phyloP scores from a whole-genome alignment of 2,113 vertebrate species.

The Serinus canaria region DNA sequence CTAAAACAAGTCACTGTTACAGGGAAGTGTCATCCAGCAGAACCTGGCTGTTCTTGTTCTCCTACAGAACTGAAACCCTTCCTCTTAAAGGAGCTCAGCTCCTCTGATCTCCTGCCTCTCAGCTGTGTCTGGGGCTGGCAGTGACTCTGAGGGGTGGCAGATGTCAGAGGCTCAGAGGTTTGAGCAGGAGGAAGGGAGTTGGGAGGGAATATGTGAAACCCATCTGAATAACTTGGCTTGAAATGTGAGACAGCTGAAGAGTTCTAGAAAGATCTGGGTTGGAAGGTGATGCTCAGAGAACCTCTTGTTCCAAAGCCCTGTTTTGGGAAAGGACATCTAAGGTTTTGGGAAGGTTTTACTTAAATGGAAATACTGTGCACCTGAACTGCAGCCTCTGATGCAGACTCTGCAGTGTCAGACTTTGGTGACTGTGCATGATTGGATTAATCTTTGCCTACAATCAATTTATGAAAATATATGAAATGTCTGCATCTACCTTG shows the following conservation, averaged over 20 bases:
- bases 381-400: background rate
- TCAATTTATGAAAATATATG: background rate
- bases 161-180: background rate
- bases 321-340: background rate
- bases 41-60: background rate
- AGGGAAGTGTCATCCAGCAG: background rate
- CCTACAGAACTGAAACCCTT: background rate
- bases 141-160: background rate
- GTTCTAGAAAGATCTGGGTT: background rate
- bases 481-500: background rate
- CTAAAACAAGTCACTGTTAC: background rate
- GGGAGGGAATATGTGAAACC: background rate
- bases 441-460: background rate
- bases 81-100: background rate
- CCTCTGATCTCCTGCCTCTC: background rate
- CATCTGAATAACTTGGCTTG: background rate
- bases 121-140: background rate
- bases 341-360: slow-evolving; percentile 9
- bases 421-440: background rate
- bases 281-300: background rate
- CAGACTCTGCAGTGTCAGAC: background rate
- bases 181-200: background rate
- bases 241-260: background rate
- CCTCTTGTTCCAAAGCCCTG: background rate
- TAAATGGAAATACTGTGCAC: background rate